Percentiles rank a stretch among this genome's conserved stretches.
phyloP scores from a whole-genome alignment of 2,113 vertebrate genomes.

The Pachyramphus minor region DNA sequence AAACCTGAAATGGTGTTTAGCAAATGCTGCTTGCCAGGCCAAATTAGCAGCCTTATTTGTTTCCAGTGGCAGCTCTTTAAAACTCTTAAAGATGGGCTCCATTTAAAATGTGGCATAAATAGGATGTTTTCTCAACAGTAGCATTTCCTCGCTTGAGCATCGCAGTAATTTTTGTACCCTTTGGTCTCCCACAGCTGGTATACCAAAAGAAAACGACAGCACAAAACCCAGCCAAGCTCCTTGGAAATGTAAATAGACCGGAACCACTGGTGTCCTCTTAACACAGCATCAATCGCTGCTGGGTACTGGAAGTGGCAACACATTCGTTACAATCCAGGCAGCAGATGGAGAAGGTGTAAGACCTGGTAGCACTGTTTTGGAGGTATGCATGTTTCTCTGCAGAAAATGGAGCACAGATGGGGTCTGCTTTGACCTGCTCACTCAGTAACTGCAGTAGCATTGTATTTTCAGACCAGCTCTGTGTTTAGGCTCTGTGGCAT shows the following conservation, averaged over 20 bases:
- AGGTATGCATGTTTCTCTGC: neutral
- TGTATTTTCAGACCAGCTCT: neutral
- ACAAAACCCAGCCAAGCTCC: conserved; percentile 37
- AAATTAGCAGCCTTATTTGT: conserved; percentile 55
- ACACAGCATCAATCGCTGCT: conserved; percentile 3
- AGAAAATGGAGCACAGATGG: conserved; percentile 19
- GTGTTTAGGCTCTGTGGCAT: neutral
- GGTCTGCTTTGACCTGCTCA: neutral
- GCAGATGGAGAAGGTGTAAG: conserved; percentile 25
- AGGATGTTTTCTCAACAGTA: conserved; percentile 60
- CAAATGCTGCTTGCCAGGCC: conserved; percentile 27
- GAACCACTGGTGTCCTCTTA: conserved; percentile 46
- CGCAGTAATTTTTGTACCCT: conserved; percentile 34
- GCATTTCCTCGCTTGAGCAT: conserved; percentile 27
- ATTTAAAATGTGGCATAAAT: conserved; percentile 54
- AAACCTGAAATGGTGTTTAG: conserved; percentile 53
- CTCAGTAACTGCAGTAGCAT: neutral
- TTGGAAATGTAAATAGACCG: conserved; percentile 57
- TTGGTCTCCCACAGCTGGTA: conserved; percentile 54
- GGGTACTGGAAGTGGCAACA: conserved; percentile 14
- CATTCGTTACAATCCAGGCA: neutral
- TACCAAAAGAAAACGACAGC: conserved; percentile 24
- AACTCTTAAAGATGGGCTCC: conserved; percentile 16
- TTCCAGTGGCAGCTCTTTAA: conserved; percentile 48
- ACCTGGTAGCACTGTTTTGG: neutral